A percentile compares a stretch with the other conserved stretches of the same genome.
These are phyloP conservation scores for Eupithecia subumbrata DNA, from an alignment of 2,888 invertebrate species.

Conservation along the genomic window DNA sequence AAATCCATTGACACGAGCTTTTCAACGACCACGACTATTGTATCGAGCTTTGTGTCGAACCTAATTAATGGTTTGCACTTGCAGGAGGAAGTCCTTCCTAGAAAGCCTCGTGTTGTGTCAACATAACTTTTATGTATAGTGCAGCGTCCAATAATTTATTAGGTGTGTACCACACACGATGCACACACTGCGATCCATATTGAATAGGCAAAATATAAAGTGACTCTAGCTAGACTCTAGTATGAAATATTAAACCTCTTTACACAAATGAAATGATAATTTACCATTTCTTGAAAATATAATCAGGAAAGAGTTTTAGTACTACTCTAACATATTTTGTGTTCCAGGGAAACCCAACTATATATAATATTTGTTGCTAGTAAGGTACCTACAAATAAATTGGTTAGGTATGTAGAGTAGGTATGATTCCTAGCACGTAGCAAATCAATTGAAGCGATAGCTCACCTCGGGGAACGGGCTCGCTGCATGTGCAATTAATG, in stretches of 20 bases:
- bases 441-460: slow-evolving; percentile 53
- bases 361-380: background rate
- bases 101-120: slow-evolving; percentile 67
- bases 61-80: slow-evolving; percentile 71
- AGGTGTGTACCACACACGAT: slow-evolving; percentile 62
- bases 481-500: slow-evolving; percentile 79
- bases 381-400: background rate
- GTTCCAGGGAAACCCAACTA: background rate
- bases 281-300: background rate
- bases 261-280: background rate
- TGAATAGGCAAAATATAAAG: background rate
- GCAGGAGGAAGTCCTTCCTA: slow-evolving; percentile 58
- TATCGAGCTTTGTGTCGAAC: slow-evolving; percentile 51
- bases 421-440: slow-evolving; percentile 29
- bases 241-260: background rate
- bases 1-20: slow-evolving; percentile 61
- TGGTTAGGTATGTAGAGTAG: slow-evolving; percentile 1
- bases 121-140: slow-evolving; percentile 61
- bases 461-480: slow-evolving; percentile 62
- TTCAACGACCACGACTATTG: slow-evolving; percentile 60
- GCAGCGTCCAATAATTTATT: slow-evolving; percentile 30
- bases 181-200: background rate
- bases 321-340: background rate
- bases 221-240: background rate
- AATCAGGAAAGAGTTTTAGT: too few species aligned